Conservation (phyloP, 2,888 invertebrate genomes). For the Macroteleia sp. region DNA sequence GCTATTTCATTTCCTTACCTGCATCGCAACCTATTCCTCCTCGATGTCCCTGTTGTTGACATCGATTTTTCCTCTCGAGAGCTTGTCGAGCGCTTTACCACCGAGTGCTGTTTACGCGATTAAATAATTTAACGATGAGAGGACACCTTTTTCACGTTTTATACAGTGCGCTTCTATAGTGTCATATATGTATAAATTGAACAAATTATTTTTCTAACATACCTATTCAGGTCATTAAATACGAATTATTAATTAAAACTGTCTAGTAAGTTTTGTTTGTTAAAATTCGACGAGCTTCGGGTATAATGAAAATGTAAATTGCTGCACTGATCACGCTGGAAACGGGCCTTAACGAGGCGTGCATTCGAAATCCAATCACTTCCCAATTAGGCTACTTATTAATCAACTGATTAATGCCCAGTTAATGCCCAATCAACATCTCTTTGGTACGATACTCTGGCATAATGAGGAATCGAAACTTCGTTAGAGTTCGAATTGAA, state of each 20-base stretch:
- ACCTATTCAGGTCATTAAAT: too few relatives aligned
- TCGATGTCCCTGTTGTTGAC: constrained; percentile 11
- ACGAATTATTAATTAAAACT: constrained; percentile 1
- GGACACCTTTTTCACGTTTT: not conserved
- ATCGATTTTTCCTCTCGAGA: constrained; percentile 38
- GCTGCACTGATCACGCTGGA: constrained; percentile 16
- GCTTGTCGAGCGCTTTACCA: constrained; percentile 12
- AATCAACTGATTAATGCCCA: constrained; percentile 23
- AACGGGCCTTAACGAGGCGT: constrained; percentile 33
- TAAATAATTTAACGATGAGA: constrained; percentile 44
- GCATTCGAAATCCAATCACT: constrained; percentile 24
- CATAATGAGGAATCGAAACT: not conserved
- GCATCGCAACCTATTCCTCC: not conserved
- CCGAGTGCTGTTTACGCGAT: constrained; percentile 28
- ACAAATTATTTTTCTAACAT: too few relatives aligned
- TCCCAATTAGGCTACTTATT: constrained; percentile 33
- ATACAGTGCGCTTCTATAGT: not conserved
- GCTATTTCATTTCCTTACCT: constrained; percentile 16
- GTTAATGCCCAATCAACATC: constrained; percentile 36
- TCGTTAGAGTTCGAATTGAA: not conserved
- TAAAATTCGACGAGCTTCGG: not conserved
- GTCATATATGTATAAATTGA: too few relatives aligned
- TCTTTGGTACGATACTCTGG: constrained; percentile 12
- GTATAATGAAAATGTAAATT: constrained; percentile 30
- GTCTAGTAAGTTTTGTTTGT: too few relatives aligned